These are phyloP conservation scores for Leptobrachium leishanense DNA, from an alignment of 2,113 vertebrate species.

Conservation along the genomic window DNA sequence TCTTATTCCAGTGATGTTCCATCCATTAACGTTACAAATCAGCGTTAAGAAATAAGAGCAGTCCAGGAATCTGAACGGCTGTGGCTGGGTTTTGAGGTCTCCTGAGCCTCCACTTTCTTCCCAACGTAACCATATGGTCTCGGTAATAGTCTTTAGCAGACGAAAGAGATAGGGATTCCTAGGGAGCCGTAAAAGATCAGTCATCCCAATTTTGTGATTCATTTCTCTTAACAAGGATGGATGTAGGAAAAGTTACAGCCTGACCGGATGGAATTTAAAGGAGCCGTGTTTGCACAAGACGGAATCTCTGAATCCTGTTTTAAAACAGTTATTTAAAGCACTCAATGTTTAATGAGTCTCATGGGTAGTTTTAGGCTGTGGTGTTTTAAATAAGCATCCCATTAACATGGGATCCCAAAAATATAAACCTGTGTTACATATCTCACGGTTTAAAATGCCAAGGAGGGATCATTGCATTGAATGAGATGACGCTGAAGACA, in stretches of 20 bases:
- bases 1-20: too few relatives aligned
- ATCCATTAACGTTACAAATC: too few relatives aligned
- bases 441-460: too few relatives aligned
- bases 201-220: background rate
- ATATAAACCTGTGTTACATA: too few relatives aligned
- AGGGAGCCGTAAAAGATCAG: background rate
- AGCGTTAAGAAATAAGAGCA: too few relatives aligned
- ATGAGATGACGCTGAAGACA: too few relatives aligned
- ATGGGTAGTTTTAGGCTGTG: too few relatives aligned
- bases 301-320: conserved; percentile 41
- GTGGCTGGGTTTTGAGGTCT: background rate
- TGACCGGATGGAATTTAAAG: background rate
- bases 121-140: background rate
- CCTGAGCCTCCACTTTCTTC: background rate
- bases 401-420: too few relatives aligned
- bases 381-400: too few relatives aligned
- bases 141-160: conserved; percentile 3
- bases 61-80: background rate
- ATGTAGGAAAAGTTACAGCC: background rate
- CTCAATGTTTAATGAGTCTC: too few relatives aligned
- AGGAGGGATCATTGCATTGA: too few relatives aligned
- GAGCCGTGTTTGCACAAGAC: conserved; percentile 51
- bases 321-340: too few relatives aligned
- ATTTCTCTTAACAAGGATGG: conserved; percentile 4
- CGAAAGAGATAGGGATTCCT: background rate